Base-by-base conservation (phyloP, 92 coral and sea anemone species). In the Chrysogorgia sp. region DNA sequence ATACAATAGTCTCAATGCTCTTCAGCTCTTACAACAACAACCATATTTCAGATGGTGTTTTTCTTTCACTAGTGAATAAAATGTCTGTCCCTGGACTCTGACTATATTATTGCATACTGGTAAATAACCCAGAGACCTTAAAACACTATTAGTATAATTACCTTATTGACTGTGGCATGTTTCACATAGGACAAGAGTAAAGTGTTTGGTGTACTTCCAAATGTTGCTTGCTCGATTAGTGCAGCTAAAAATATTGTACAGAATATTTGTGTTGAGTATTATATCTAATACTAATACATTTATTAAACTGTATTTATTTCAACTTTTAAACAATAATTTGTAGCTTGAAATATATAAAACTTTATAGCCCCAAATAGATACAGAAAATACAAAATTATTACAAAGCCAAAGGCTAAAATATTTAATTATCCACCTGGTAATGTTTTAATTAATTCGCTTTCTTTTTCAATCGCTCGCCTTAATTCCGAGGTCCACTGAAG, bases 221-320 rank as follows among this genome's bases (percentile, higher is more conserved):
- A 96, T 40, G 99, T 96, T 5, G 99, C 92, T 71, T 96, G 99
- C 71, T 96, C 96, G 21, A 96, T 92, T 24, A 96, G 90, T 31
- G 88, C 90, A 35, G 87, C 99, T 96, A 80, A 37, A 86, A 65
- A 30, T 14, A 41, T 25, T 55, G 59, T 7, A 69, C 24, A 69
- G 28, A 48, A 3, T 10, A 19, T 67, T 40, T 40, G 4, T 0
- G 1, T 8, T 23, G 12, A 9, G 14, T 28, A 59, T 34, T 3
- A 0, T 15, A 10, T 10, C 0, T 10, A 22, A 28, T 10, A 33
- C 34, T 14, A 22, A 0, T 48, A 48, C 1, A 5, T 48, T 14
- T 1, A 6, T 17, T 48, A 6, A 48, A 48, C 28, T 40, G 35
- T 37, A 64, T 33, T 10, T 64, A 29, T 12, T 4, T 10, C 0